Conservation (phyloP, 2,113 vertebrate genomes). For the Illadopsis cleaveri region DNA sequence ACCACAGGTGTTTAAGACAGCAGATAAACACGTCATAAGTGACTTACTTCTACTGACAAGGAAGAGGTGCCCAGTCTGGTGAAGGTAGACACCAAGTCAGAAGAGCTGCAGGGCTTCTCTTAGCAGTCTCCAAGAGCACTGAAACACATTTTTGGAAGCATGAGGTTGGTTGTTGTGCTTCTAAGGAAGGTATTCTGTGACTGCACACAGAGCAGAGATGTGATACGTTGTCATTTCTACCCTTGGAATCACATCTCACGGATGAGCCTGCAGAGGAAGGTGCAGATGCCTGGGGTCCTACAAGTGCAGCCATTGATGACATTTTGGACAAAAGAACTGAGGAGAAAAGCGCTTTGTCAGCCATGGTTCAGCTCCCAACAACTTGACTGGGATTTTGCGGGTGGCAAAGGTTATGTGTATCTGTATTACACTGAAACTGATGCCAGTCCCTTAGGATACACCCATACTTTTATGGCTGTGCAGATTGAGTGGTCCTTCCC, state of each 20-base stretch:
- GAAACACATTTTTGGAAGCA: background rate
- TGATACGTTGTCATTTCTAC: background rate
- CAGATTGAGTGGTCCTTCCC: background rate
- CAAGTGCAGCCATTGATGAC: background rate
- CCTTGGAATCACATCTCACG: rapidly evolving
- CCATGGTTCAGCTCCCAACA: background rate
- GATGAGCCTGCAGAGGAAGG: rapidly evolving
- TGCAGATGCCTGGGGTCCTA: background rate
- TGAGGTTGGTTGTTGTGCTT: background rate
- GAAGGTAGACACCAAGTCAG: background rate
- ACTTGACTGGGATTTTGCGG: background rate
- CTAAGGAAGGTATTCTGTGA: background rate
- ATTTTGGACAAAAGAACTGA: background rate
- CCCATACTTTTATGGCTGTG: rapidly evolving
- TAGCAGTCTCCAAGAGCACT: background rate
- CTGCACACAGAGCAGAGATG: background rate
- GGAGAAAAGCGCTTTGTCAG: background rate
- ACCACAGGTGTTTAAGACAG: background rate
- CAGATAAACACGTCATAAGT: background rate
- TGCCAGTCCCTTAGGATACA: background rate
- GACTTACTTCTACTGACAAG: background rate
- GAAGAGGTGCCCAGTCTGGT: background rate
- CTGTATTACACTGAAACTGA: background rate
- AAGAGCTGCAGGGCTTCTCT: background rate
- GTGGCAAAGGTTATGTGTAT: rapidly evolving